These are phyloP conservation scores for Calidris pugnax DNA, from an alignment of 2,113 vertebrate genomes.

Conservation along the genomic window DNA sequence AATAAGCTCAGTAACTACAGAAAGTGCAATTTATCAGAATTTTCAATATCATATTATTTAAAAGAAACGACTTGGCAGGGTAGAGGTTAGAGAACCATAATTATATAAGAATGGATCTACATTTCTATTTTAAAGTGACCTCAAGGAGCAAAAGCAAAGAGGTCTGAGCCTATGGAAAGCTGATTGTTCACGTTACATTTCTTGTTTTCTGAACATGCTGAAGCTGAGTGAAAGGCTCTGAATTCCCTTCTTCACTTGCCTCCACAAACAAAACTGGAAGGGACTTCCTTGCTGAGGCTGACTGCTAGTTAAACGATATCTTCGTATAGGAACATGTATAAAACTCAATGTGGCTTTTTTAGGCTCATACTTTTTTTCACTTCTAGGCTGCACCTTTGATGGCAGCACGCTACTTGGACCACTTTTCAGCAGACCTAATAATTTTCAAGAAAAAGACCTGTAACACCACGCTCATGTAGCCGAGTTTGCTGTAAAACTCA, in stretches of 20 bases:
- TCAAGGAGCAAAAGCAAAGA: neutral
- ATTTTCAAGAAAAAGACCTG: neutral
- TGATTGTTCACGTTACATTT: fast-evolving
- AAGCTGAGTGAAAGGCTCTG: neutral
- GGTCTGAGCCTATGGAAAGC: neutral
- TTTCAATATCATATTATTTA: neutral
- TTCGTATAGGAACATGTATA: neutral
- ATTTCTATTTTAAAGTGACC: neutral
- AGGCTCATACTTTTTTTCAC: neutral
- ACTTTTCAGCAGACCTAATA: neutral
- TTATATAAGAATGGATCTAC: neutral
- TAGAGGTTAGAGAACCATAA: neutral
- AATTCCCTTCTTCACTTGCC: neutral
- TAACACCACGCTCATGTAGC: neutral
- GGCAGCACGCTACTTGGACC: neutral
- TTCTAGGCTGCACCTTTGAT: neutral
- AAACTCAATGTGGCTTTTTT: neutral
- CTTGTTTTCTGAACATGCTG: neutral
- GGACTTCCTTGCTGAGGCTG: neutral
- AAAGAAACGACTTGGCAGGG: neutral
- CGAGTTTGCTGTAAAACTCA: neutral
- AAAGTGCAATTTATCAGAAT: neutral
- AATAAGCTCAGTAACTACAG: neutral
- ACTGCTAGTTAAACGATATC: neutral
- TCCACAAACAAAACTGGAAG: neutral